Base-by-base conservation (phyloP, 2,888 invertebrate species). In the Lysandra bellargus region DNA sequence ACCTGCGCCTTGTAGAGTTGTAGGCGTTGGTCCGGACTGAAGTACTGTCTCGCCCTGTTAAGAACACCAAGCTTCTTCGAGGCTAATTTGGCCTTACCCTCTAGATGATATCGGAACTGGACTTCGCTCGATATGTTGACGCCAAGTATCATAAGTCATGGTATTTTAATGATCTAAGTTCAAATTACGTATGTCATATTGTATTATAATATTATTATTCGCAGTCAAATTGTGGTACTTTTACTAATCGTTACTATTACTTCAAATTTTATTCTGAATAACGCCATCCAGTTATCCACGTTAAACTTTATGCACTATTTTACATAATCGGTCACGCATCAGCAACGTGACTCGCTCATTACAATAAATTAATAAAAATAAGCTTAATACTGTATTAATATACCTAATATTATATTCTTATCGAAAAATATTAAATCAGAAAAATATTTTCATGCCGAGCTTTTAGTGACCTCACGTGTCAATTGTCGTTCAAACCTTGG, bases 401-500 rank as follows among this genome's bases (percentile, higher is more conserved):
- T 5, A 33, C 33, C 33, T 69, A 4, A 69, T 69, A 33, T 69
- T 69, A 33, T 69, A 37, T 69, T 69, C 69, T 37, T 23, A 69
- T 64, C 30, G 23, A 30, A 64, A 6, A 69, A 69, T 33, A 69
- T 33, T 69, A 17, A 33, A 69, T 1, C 64, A 64, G 14, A 69
- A 69, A 37, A 33, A 69, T 37, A 37, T 64, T 64, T 37, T 33
- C 69, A 69, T 37, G 69, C 37, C 4, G 5, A 69, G 69, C 69
- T 69, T 61, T 37, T 60, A 40, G 60, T 79, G 74, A 75, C 79
- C 79, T 79, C 75, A 60, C n/a, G 61, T 44, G 75, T 76, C 79
- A 74, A 23, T 23, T 23, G 23, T 23, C 23, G 23, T 64, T 61
- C 85, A 87, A 88, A 86, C 93, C 92, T 94, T 91, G 92, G 91